Conservation (phyloP, 2,888 invertebrate species). For the Onchidella celtica region DNA sequence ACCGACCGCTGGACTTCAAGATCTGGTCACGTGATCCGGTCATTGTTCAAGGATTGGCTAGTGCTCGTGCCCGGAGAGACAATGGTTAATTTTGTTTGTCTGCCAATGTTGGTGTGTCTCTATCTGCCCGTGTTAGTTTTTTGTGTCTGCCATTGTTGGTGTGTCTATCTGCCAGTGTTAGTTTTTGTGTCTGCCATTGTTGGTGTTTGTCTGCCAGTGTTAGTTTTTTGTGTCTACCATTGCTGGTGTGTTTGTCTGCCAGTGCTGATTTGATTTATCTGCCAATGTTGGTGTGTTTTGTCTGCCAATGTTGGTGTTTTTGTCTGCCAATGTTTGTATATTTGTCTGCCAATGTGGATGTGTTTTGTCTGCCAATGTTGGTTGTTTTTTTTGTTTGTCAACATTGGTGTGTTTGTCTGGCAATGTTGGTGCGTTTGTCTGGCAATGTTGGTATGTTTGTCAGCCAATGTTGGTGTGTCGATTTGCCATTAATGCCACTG, state of each 20-base stretch:
- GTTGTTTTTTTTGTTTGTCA: too few species aligned
- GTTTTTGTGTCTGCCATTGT: too few species aligned
- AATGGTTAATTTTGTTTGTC: constrained; percentile 2
- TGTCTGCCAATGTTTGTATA: too few species aligned
- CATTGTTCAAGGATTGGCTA: constrained; percentile 1
- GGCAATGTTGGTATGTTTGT: too few species aligned
- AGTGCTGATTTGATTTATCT: too few species aligned
- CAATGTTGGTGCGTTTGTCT: too few species aligned
- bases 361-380: too few species aligned
- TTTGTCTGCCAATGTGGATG: too few species aligned
- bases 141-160: neutral
- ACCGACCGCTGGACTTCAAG: neutral
- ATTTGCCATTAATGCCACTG: too few species aligned
- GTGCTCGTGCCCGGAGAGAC: neutral
- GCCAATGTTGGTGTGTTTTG: neutral
- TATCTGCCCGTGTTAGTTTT: neutral
- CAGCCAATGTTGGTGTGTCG: too few species aligned
- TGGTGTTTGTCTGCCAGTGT: neutral
- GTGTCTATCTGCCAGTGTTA: neutral
- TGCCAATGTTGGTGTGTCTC: neutral
- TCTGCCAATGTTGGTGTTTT: neutral
- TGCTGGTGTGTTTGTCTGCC: neutral
- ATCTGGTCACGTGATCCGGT: constrained; percentile 22
- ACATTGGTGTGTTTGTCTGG: too few species aligned
- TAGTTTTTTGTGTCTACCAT: neutral